Evolutionary conservation across 2,113 vertebrate genomes (phyloP), one percentile per base, ranked within the genome.

Genomic region (Ciconia boyciana): DNA sequence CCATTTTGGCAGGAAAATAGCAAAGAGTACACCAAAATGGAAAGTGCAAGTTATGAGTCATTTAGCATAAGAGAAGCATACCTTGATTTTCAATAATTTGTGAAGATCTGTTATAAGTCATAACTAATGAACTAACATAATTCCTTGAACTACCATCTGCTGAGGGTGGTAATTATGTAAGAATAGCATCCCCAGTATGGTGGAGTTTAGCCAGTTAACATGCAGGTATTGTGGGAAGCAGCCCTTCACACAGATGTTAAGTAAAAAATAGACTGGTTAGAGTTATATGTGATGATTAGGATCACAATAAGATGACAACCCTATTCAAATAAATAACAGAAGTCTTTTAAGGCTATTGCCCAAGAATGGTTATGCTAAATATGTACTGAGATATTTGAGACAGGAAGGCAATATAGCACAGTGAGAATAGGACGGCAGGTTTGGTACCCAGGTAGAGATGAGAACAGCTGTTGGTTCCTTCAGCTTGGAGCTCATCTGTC

Each of bases 181-280:
- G 96, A 95, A 92, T 90, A 95, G 71, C 58, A 91, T 70, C 62
- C 43, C 52, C 25, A 81, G 29, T 49, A 43, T 24, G 54, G 80
- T 89, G 18, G 43, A 88, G 34, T 92, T 48, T 78, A 89, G 93
- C 83, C 86, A 82, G 55, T 93, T 91, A 95, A 80, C 70, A 70
- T 10, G 62, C 66, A 95, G 71, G 60, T 91, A 66, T 85, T 66
- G 93, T 97, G 91, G 95, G 94, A 96, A 96, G 87, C 60, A 85
- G 62, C 32, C 85, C 88, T 97, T 96, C 86, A 93, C 84, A 77
- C 80, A 97, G 92, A 90, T 94, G 93, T 94, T 92, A 96, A 83
- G 60, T 60, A 16, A 91, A 97, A 97, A 97, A 95, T 68, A 97
- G 84, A 86, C 2, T 75, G 48, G 44, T 94, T 79, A 81, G 80